Percentiles rank a stretch among this genome's conserved stretches.
phyloP scores from a whole-genome alignment of 2,888 invertebrate species.

The Beris morrisii region DNA sequence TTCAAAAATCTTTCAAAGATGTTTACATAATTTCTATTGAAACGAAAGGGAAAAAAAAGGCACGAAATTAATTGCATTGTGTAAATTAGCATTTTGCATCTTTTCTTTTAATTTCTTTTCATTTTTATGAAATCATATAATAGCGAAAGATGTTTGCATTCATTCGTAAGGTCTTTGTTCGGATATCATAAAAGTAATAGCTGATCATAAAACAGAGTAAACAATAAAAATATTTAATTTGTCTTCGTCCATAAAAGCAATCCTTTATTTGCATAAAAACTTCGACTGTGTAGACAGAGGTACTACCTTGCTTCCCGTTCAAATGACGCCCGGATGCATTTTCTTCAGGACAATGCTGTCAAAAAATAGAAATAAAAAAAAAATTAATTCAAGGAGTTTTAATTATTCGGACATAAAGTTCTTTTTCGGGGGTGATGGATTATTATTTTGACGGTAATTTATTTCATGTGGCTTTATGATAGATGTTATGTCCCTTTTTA shows the following conservation, averaged over 20 bases:
- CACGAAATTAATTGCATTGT: slow-evolving; percentile 8
- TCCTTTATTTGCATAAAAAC: slow-evolving; percentile 27
- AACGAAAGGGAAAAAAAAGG: neutral
- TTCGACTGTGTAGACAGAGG: neutral
- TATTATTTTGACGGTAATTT: no score
- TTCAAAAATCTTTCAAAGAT: no score
- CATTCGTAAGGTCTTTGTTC: slow-evolving; percentile 18
- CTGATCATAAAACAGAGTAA: slow-evolving; percentile 22
- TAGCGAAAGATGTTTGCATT: slow-evolving; percentile 8
- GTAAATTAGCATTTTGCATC: slow-evolving; percentile 27
- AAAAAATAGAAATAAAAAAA: neutral
- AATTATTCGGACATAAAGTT: slow-evolving; percentile 3
- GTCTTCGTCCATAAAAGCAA: slow-evolving; percentile 24
- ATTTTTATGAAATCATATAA: slow-evolving; percentile 25
- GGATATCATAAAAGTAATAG: slow-evolving; percentile 27
- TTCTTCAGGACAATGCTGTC: neutral
- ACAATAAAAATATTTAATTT: slow-evolving; percentile 32
- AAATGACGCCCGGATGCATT: slow-evolving; percentile 6
- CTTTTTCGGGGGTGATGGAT: no score
- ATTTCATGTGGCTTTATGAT: no score
- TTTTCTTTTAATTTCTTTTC: slow-evolving; percentile 21
- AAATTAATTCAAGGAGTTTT: slow-evolving; percentile 4
- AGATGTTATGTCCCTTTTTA: no score
- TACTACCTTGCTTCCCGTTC: neutral
- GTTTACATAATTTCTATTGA: no score